A percentile compares a stretch with the other conserved stretches of the same genome.
Evolutionary conservation across 1,140 invertebrate species (phyloP).

Genomic region (Choristoneura fumiferana): DNA sequence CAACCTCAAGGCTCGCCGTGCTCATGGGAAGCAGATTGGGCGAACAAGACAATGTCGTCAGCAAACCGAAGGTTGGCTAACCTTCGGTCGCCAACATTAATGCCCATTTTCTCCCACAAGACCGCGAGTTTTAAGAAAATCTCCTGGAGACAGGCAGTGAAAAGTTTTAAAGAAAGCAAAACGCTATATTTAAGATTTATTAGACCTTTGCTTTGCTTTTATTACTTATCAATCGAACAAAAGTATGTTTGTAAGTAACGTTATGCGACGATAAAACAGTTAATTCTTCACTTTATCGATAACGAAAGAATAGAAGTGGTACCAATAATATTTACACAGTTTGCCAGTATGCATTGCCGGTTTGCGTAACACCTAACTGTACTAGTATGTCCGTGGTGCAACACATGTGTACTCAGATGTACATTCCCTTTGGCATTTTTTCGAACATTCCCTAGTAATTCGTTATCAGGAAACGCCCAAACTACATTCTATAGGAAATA

Average conservation of each 20-base stretch:
- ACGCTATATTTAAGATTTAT: no score
- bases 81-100: no score
- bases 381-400: conserved; percentile 45
- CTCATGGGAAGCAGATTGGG: no score
- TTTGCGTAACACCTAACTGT: conserved; percentile 44
- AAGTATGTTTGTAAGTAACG: neutral
- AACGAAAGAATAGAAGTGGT: conserved; percentile 36
- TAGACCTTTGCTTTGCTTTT: no score
- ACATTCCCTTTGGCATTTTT: conserved; percentile 27
- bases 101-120: no score
- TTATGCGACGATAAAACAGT: neutral
- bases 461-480: neutral
- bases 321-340: conserved; percentile 52
- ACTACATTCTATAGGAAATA: neutral
- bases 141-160: no score
- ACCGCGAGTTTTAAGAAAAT: no score
- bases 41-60: no score
- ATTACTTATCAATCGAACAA: neutral
- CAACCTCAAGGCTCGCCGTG: no score
- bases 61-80: no score
- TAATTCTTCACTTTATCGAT: neutral
- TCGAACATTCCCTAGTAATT: neutral
- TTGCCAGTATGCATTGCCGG: conserved; percentile 45
- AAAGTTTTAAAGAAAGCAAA: no score
- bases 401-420: conserved; percentile 54